phyloP scores from a whole-genome alignment of 37 sponge, comb jelly and placozoan genomes.

The Chondrosia reniformis region DNA sequence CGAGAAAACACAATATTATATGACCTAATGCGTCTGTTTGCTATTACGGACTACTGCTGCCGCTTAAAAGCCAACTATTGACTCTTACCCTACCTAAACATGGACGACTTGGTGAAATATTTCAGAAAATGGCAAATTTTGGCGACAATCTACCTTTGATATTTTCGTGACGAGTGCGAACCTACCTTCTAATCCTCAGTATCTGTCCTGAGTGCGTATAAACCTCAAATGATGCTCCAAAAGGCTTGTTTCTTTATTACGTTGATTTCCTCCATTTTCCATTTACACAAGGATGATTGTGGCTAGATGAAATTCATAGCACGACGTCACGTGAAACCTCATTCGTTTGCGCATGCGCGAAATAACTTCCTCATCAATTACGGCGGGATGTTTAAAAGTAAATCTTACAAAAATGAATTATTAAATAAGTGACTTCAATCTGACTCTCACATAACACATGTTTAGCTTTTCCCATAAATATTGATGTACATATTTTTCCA shows the following conservation, averaged over 20 bases:
- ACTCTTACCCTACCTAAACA: too few relatives aligned
- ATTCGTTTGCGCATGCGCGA: slow-evolving; percentile 13
- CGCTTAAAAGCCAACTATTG: too few relatives aligned
- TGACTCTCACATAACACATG: background rate
- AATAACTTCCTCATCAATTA: too few relatives aligned
- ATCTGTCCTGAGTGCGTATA: too few relatives aligned
- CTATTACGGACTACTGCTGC: too few relatives aligned
- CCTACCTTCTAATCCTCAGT: background rate
- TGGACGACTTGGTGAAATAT: too few relatives aligned
- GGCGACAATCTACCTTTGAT: background rate
- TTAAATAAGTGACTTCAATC: background rate
- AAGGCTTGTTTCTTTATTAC: slow-evolving; percentile 1
- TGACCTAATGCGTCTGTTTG: too few relatives aligned
- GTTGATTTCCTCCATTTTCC: slow-evolving; percentile 24
- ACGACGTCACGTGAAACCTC: slow-evolving; percentile 4
- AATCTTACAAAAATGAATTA: background rate
- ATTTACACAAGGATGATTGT: slow-evolving; percentile 24
- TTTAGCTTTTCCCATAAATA: background rate
- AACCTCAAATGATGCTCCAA: too few relatives aligned
- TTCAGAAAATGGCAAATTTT: too few relatives aligned
- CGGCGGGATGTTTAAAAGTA: too few relatives aligned
- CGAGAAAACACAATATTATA: too few relatives aligned
- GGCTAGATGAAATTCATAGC: slow-evolving; percentile 30
- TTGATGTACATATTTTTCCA: background rate
- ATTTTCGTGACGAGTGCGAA: background rate